Conservation (phyloP, 2,797 vertebrate species). For the Carapus acus region DNA sequence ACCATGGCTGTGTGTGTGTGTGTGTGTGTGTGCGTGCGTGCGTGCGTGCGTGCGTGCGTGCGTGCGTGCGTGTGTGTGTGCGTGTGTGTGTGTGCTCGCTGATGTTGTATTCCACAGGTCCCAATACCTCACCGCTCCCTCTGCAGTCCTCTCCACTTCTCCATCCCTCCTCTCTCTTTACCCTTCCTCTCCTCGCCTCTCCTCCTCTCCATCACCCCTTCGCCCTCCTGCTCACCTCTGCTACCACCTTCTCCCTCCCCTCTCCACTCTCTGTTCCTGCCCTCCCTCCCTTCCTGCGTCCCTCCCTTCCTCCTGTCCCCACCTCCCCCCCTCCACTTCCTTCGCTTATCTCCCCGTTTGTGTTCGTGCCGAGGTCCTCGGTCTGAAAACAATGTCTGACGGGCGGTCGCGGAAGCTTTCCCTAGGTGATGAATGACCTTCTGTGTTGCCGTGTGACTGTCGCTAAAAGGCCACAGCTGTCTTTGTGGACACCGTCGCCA, state of each 20-base stretch:
- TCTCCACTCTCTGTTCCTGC: neutral
- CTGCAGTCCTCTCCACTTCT: too few relatives aligned
- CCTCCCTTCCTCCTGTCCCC: neutral
- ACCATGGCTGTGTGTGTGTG: neutral
- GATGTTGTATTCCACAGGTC: too few relatives aligned
- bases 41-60: constrained; percentile 16
- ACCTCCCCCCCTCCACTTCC: neutral
- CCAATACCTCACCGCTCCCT: too few relatives aligned
- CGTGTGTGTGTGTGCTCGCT: constrained; percentile 4
- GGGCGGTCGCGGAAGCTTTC: constrained; percentile 58
- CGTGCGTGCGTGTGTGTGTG: constrained; percentile 1
- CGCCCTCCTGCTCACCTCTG: too few relatives aligned
- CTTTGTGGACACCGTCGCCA: constrained; percentile 62
- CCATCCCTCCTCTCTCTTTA: too few relatives aligned
- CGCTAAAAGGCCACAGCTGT: constrained; percentile 66
- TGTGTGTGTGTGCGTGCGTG: neutral
- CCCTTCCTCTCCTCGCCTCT: too few relatives aligned
- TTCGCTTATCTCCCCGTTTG: constrained; percentile 11
- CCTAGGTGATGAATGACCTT: constrained; percentile 72
- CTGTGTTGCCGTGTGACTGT: constrained; percentile 56
- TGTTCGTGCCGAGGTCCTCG: constrained; percentile 37
- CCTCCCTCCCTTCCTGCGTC: neutral
- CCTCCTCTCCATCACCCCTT: too few relatives aligned
- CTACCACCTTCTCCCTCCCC: too few relatives aligned
- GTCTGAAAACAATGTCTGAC: constrained; percentile 66